phyloP scores from a whole-genome alignment of 2,797 vertebrate species.

The Mormyrus proboscirostris region DNA sequence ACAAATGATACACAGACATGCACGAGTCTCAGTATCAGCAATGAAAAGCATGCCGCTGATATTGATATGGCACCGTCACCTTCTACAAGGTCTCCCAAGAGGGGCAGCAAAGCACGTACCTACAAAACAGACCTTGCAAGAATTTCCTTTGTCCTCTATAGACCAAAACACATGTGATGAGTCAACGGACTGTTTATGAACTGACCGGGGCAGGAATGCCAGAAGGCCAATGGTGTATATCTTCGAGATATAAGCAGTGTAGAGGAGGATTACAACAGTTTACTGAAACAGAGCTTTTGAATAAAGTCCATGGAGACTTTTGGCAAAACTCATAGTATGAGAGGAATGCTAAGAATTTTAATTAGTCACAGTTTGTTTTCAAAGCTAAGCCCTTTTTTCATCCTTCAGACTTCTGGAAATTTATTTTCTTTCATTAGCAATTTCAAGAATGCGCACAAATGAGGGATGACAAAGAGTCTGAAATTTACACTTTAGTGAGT shows the following conservation, averaged over 20 bases:
- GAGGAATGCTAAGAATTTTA: constrained; percentile 67
- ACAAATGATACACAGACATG: not conserved
- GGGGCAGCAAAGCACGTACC: not conserved
- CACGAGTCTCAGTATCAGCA: not conserved
- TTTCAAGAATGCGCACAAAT: constrained; percentile 21
- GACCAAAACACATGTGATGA: constrained; percentile 35
- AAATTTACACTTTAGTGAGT: constrained; percentile 19
- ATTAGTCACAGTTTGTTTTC: constrained; percentile 60
- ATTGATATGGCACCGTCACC: not conserved
- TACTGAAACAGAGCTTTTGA: constrained; percentile 59
- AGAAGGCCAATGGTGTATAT: constrained; percentile 31
- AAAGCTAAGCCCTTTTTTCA: constrained; percentile 36
- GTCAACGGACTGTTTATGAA: constrained; percentile 27
- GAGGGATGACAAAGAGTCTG: constrained; percentile 29
- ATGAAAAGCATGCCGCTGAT: not conserved
- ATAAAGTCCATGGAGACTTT: constrained; percentile 57
- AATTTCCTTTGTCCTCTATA: constrained; percentile 20
- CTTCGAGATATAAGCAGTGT: constrained; percentile 44
- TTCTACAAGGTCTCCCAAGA: not conserved
- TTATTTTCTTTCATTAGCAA: constrained; percentile 40
- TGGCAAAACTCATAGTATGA: constrained; percentile 58
- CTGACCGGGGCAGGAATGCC: constrained; percentile 36
- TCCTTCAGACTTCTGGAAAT: constrained; percentile 41
- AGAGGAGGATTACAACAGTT: constrained; percentile 67
- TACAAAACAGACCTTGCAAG: not conserved